Evolutionary conservation across 2,888 invertebrate genomes (phyloP).

Genomic region (Germaria angustata): DNA sequence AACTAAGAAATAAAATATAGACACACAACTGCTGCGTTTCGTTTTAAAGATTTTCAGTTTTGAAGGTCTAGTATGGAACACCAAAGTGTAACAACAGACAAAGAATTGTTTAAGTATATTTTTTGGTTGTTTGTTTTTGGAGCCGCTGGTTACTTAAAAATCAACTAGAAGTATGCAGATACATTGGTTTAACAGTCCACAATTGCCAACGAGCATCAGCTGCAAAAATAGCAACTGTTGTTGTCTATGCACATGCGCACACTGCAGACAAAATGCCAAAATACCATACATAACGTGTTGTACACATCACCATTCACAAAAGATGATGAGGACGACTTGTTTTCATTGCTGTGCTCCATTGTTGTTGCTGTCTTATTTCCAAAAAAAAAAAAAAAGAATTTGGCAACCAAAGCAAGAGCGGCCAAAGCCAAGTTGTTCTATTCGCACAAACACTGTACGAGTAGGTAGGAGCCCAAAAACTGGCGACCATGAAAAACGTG

Average conservation of each 20-base stretch:
- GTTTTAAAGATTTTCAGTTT: background rate
- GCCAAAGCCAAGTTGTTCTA: conserved; percentile 20
- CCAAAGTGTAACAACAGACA: conserved; percentile 63
- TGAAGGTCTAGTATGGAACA: conserved; percentile 36
- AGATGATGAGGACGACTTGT: conserved; percentile 64
- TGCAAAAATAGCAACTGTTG: conserved; percentile 41
- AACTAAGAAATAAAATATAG: conserved; percentile 46
- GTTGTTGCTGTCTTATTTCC: conserved; percentile 21
- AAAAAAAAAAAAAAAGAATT: too few species aligned
- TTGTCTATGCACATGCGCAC: conserved; percentile 73
- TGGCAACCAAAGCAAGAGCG: conserved; percentile 10
- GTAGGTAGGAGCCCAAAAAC: conserved; percentile 67
- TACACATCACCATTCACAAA: conserved; percentile 60
- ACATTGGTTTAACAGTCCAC: background rate
- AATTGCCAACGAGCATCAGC: conserved; percentile 46
- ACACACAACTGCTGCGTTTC: conserved; percentile 48
- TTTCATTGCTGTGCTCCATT: background rate
- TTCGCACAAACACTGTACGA: conserved; percentile 40
- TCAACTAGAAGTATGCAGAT: conserved; percentile 31
- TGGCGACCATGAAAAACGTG: conserved; percentile 80
- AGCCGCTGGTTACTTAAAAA: conserved; percentile 54
- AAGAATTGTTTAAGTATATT: conserved; percentile 29
- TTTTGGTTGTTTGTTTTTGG: conserved; percentile 58
- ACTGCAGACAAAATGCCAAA: conserved; percentile 38
- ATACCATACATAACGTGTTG: conserved; percentile 51